Conservation (phyloP, 2,888 invertebrate species). For the Eutolmus rufibarbis region DNA sequence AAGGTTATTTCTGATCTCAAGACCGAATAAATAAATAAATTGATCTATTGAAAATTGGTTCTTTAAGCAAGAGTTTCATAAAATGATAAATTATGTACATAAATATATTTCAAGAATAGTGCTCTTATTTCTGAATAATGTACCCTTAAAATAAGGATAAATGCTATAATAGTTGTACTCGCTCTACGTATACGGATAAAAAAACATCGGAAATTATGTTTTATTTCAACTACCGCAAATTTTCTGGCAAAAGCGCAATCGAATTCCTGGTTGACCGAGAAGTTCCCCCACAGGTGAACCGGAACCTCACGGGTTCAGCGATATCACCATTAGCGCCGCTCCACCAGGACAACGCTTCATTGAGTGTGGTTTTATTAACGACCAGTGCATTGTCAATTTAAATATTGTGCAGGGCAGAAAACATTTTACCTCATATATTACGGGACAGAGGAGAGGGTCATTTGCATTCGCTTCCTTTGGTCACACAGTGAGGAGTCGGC, state of each 20-base stretch:
- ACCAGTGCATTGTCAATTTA: constrained; percentile 1
- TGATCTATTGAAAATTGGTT: no score
- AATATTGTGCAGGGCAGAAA: neutral
- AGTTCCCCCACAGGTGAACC: neutral
- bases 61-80: no score
- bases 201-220: neutral
- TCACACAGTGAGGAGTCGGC: neutral
- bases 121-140: no score
- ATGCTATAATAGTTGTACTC: neutral
- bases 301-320: neutral
- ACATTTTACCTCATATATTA: neutral
- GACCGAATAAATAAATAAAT: no score
- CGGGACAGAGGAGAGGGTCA: neutral
- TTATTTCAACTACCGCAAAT: neutral
- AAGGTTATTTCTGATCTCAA: no score
- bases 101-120: no score
- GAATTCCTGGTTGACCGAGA: neutral
- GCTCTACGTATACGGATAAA: neutral
- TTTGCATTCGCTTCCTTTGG: constrained; percentile 8
- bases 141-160: no score
- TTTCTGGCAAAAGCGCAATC: neutral
- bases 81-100: no score
- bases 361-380: neutral
- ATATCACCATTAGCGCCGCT: neutral
- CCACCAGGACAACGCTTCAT: neutral